phyloP scores from a whole-genome alignment of 2,888 invertebrate species.

The Dicranocentrus wangi region DNA sequence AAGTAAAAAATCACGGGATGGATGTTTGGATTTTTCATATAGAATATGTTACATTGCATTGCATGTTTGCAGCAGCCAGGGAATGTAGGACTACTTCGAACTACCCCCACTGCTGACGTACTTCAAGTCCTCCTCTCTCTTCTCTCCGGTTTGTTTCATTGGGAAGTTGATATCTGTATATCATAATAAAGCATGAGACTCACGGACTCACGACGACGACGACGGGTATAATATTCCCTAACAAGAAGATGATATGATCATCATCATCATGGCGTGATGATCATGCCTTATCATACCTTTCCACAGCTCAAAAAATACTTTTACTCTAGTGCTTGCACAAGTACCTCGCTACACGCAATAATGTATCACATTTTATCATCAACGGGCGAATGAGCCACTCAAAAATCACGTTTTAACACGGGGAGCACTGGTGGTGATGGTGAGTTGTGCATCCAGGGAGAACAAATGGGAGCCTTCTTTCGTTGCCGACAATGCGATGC shows the following conservation, averaged over 20 bases:
- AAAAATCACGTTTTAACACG: neutral
- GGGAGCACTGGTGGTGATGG: neutral
- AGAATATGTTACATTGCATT: no score
- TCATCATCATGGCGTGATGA: constrained; percentile 10
- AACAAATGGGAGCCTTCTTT: constrained; percentile 15
- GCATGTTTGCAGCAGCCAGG: no score
- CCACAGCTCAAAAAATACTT: constrained; percentile 30
- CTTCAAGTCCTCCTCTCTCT: constrained; percentile 28
- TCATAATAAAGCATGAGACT: no score
- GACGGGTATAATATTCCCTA: no score
- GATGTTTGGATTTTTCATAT: no score
- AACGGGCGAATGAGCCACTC: constrained; percentile 48
- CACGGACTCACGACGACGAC: no score
- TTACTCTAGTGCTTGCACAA: constrained; percentile 25
- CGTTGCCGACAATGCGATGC: neutral
- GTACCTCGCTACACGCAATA: constrained; percentile 2
- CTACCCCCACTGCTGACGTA: neutral
- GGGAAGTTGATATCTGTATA: no score
- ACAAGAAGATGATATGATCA: no score
- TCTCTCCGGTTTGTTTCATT: neutral
- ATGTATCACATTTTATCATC: constrained; percentile 6
- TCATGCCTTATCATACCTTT: constrained; percentile 38
- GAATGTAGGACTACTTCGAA: no score
- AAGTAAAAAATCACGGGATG: no score
- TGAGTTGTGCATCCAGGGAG: constrained; percentile 10